A percentile compares a stretch with the other conserved stretches of the same genome.
Conservation (phyloP, 92 coral and sea anemone genomes). For the Heteractis magnifica region DNA sequence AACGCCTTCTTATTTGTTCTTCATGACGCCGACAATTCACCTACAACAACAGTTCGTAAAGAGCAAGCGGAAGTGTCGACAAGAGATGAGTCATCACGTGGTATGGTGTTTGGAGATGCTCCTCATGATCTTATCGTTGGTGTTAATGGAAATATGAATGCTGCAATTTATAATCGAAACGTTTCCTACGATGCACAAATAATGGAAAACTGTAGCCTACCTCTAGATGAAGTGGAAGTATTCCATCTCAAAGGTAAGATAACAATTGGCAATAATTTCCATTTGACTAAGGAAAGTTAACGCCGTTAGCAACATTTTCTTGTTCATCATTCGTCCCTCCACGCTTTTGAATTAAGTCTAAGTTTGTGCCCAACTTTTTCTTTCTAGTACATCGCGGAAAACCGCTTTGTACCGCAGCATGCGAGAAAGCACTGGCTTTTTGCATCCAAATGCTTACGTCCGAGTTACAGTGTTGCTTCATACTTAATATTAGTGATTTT, state of each 20-base stretch:
- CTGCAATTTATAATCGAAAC: constrained; percentile 26
- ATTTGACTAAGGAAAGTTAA: no score
- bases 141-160: constrained; percentile 32
- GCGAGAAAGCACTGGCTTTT: no score
- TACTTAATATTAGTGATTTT: no score
- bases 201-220: constrained; percentile 19
- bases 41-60: constrained; percentile 15
- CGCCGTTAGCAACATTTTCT: background rate
- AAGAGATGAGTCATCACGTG: constrained; percentile 24
- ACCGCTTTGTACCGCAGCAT: no score
- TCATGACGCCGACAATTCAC: constrained; percentile 16
- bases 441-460: no score
- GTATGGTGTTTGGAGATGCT: constrained; percentile 54
- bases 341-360: no score
- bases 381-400: no score
- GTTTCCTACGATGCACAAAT: constrained; percentile 28
- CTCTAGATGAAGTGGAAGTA: constrained; percentile 49
- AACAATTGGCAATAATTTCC: background rate
- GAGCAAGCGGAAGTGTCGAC: constrained; percentile 23
- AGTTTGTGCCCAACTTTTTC: no score
- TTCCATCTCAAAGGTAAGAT: constrained; percentile 47
- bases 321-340: no score
- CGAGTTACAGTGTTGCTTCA: no score
- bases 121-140: constrained; percentile 61
- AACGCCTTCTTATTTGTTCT: constrained; percentile 51